phyloP scores from a whole-genome alignment of 2,113 vertebrate species.

The Penelope pileata region DNA sequence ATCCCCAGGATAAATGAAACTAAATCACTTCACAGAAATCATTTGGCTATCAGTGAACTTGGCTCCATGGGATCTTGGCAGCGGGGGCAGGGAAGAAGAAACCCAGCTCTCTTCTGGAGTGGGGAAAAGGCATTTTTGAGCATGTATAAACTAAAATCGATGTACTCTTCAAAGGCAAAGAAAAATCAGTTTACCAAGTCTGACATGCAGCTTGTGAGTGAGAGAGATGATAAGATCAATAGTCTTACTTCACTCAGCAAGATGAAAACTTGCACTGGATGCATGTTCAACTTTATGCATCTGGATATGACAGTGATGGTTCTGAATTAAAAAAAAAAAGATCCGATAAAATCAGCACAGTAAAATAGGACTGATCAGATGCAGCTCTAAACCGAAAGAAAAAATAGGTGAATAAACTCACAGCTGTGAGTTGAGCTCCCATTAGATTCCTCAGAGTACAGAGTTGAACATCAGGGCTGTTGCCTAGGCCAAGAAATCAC shows the following conservation, averaged over 20 bases:
- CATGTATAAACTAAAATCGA: conserved; percentile 69
- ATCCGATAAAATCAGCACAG: background rate
- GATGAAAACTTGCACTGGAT: background rate
- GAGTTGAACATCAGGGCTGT: background rate
- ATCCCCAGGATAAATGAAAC: background rate
- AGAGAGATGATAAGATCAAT: conserved; percentile 38
- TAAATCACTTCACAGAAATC: conserved; percentile 11
- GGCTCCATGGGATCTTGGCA: background rate
- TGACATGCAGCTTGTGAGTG: background rate
- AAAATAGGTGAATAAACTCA: background rate
- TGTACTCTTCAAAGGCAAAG: conserved; percentile 62
- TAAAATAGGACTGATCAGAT: background rate
- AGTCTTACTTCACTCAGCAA: conserved; percentile 9
- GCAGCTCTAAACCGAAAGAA: background rate
- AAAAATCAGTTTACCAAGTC: conserved; percentile 58
- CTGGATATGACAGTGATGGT: background rate
- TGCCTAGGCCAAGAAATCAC: background rate
- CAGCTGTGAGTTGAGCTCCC: background rate
- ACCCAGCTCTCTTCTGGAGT: background rate
- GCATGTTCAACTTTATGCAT: background rate
- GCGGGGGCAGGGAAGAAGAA: background rate
- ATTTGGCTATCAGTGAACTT: background rate
- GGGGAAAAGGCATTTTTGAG: conserved; percentile 14
- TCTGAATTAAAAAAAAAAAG: background rate
- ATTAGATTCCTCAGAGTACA: background rate